These are phyloP conservation scores for Anguilla anguilla DNA, from an alignment of 2,797 vertebrate genomes.

Conservation along the genomic window DNA sequence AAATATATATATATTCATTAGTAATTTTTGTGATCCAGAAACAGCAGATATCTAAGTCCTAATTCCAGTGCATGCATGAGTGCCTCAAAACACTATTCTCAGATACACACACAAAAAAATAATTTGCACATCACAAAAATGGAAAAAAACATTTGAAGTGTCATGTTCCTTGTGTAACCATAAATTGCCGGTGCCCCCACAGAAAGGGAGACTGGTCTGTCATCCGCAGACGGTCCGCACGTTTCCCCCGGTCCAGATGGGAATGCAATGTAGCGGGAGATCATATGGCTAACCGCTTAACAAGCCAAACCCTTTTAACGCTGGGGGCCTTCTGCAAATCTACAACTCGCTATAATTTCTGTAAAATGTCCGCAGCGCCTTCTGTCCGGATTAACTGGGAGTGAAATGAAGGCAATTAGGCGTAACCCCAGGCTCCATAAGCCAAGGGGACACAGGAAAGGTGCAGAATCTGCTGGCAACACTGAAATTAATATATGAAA, in stretches of 20 bases:
- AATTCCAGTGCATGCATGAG: not conserved
- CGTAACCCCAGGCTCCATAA: constrained; percentile 53
- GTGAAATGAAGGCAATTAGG: constrained; percentile 40
- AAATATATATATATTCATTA: not conserved
- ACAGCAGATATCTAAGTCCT: not conserved
- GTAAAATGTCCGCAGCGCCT: constrained; percentile 52
- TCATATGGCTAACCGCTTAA: constrained; percentile 49
- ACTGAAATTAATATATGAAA: not conserved
- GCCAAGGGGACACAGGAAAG: constrained; percentile 21
- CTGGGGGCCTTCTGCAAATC: constrained; percentile 55
- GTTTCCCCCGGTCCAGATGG: constrained; percentile 48
- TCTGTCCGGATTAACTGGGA: constrained; percentile 54
- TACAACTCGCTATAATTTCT: constrained; percentile 48
- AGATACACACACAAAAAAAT: constrained; percentile 1
- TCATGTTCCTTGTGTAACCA: constrained; percentile 41
- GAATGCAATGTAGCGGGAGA: constrained; percentile 46
- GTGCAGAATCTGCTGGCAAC: not conserved
- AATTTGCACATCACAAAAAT: not conserved
- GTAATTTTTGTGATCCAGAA: not conserved
- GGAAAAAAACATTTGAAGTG: not conserved
- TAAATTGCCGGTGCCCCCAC: constrained; percentile 36
- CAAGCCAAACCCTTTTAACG: constrained; percentile 34
- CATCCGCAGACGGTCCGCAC: constrained; percentile 57
- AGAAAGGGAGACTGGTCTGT: constrained; percentile 33
- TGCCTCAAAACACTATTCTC: not conserved